Conservation (phyloP, 2,888 invertebrate species). For the Rapana venosa region DNA sequence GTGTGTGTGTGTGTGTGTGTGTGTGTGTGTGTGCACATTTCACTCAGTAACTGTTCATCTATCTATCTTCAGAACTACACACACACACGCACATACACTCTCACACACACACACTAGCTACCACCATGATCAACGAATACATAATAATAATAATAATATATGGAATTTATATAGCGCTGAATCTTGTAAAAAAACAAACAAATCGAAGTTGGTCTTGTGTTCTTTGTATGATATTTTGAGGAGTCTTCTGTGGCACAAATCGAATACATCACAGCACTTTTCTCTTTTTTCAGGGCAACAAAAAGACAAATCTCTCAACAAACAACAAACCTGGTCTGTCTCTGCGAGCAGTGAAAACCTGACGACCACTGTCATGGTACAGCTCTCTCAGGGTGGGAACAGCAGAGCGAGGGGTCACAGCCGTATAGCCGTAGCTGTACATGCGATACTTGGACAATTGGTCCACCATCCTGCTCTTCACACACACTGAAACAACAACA, state of each 20-base stretch:
- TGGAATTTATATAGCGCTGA: no score
- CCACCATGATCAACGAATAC: neutral
- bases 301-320: neutral
- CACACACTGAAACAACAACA: neutral
- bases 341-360: conserved; percentile 45
- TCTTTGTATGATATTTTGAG: no score
- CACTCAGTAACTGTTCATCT: no score
- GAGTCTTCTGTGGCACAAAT: no score
- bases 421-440: conserved; percentile 65
- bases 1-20: neutral
- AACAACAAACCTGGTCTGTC: conserved; percentile 56
- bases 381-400: conserved; percentile 61
- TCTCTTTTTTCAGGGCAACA: neutral
- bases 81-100: neutral
- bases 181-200: no score
- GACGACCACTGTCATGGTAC: conserved; percentile 57
- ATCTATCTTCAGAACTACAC: no score
- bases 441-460: conserved; percentile 66
- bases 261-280: neutral
- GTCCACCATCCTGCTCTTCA: conserved; percentile 63
- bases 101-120: neutral
- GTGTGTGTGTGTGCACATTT: no score
- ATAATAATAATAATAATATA: no score
- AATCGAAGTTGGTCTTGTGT: no score
- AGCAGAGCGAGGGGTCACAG: conserved; percentile 55